A percentile compares a stretch with the other conserved stretches of the same genome.
Evolutionary conservation across 2,888 invertebrate species (phyloP).

Genomic region (Aromia moschata): DNA sequence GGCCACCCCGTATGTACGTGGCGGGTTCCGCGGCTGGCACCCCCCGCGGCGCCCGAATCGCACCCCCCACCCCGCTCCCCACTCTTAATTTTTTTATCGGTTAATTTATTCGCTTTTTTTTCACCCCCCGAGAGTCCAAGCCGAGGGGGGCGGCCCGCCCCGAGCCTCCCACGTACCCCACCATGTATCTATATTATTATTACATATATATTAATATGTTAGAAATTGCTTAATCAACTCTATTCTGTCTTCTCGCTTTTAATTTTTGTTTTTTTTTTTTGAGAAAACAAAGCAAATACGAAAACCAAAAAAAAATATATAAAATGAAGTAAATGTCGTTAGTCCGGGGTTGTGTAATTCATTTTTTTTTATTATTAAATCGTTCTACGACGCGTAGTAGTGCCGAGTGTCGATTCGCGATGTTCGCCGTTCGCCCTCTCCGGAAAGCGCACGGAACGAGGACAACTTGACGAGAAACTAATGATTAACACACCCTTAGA

Average conservation of each 20-base stretch:
- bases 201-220: conserved; percentile 57
- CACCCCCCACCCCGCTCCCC: neutral
- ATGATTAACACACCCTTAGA: too few species aligned
- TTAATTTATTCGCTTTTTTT: too few species aligned
- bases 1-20: too few species aligned
- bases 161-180: conserved; percentile 51
- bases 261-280: conserved; percentile 51
- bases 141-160: neutral
- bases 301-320: conserved; percentile 60
- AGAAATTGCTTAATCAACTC: conserved; percentile 61
- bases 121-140: too few species aligned
- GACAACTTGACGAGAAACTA: too few species aligned
- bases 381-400: conserved; percentile 53
- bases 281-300: conserved; percentile 55
- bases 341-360: conserved; percentile 61
- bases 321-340: conserved; percentile 59
- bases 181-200: conserved; percentile 61
- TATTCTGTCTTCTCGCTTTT: conserved; percentile 59
- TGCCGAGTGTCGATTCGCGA: conserved; percentile 49
- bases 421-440: too few species aligned
- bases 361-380: too few species aligned
- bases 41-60: neutral
- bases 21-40: too few species aligned
- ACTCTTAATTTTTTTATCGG: neutral
- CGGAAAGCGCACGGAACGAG: too few species aligned